Evolutionary conservation across 1,140 invertebrate genomes (phyloP).

Genomic region (Lepidurus packardi): DNA sequence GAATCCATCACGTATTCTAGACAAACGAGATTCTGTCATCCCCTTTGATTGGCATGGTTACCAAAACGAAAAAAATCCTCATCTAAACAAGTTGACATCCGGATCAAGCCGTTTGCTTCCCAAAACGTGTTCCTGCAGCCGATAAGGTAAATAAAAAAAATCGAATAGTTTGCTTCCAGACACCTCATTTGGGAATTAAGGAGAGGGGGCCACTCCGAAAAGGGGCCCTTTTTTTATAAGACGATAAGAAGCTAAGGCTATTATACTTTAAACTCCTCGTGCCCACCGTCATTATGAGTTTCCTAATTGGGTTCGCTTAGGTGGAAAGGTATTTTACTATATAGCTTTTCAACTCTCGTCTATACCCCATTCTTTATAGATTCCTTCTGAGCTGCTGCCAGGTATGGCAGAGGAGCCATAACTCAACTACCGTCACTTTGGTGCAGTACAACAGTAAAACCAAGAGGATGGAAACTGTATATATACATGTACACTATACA

Average conservation of each 20-base stretch:
- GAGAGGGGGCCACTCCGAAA: background rate
- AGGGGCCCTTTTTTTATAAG: background rate
- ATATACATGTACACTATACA: background rate
- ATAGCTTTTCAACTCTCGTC: constrained; percentile 11
- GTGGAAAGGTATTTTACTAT: background rate
- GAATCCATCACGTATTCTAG: background rate
- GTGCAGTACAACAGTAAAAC: background rate
- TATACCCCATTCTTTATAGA: background rate
- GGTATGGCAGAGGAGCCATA: background rate
- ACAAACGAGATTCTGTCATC: background rate
- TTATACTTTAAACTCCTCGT: background rate
- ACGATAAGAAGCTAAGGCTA: background rate
- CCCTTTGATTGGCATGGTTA: background rate
- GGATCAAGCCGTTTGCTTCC: background rate
- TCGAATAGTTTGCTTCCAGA: background rate
- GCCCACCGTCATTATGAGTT: background rate
- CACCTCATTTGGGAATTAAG: background rate
- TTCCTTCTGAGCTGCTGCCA: background rate
- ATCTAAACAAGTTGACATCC: background rate
- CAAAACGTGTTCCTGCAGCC: background rate
- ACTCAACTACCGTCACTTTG: constrained; percentile 15
- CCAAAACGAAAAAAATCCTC: background rate
- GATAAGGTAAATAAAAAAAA: background rate
- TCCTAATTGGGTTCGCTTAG: constrained; percentile 18
- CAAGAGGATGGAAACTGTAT: background rate